Percentiles rank a stretch among this genome's conserved stretches.
phyloP scores from a whole-genome alignment of 2,113 vertebrate species.

The Diphyllodes magnificus region DNA sequence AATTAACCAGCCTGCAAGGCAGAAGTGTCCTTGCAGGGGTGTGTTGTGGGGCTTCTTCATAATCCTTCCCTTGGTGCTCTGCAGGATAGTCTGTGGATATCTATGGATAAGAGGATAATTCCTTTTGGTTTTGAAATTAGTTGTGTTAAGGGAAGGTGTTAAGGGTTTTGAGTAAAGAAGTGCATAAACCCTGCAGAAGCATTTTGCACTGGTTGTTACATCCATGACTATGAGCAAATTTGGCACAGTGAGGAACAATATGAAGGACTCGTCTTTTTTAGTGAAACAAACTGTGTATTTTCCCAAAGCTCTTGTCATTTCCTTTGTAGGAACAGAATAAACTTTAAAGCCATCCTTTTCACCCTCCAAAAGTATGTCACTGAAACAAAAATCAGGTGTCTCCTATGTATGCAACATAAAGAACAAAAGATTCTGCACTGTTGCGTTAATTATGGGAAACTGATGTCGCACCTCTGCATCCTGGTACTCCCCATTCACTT shows the following conservation, averaged over 20 bases:
- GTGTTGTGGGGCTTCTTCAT: neutral
- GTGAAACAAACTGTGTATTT: neutral
- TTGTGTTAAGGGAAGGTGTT: neutral
- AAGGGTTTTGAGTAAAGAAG: neutral
- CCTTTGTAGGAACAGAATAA: neutral
- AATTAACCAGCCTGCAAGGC: neutral
- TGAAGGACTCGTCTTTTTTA: neutral
- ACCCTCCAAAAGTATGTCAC: neutral
- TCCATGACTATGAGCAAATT: neutral
- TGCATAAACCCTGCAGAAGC: neutral
- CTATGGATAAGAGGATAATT: neutral
- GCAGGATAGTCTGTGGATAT: neutral
- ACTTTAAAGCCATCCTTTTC: neutral
- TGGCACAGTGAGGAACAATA: neutral
- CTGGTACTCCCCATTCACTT: neutral
- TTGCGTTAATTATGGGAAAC: neutral
- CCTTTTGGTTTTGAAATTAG: neutral
- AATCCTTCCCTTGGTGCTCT: neutral
- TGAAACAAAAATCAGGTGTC: neutral
- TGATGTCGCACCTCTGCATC: neutral
- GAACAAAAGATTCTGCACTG: neutral
- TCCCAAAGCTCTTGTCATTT: neutral
- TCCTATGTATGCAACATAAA: neutral
- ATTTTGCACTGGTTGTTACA: neutral
- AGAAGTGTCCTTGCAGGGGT: neutral